phyloP scores from a whole-genome alignment of 2,888 invertebrate genomes.

The Drosophila sordidula region DNA sequence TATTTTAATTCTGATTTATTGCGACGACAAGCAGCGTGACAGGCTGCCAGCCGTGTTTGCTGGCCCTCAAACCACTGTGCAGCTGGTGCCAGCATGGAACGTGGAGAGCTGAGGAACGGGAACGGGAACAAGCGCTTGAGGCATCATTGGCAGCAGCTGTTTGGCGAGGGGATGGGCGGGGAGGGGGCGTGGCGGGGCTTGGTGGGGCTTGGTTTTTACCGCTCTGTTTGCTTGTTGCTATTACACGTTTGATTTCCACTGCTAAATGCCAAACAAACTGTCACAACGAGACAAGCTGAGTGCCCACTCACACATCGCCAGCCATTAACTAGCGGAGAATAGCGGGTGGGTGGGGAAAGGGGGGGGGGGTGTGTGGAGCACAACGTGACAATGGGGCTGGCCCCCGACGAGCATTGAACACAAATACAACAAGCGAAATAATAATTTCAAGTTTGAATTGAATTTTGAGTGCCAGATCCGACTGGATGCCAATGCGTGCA shows the following conservation, averaged over 20 bases:
- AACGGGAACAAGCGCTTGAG: slow-evolving; percentile 20
- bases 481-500: slow-evolving; percentile 67
- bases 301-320: slow-evolving; percentile 44
- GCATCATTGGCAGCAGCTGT: slow-evolving; percentile 45
- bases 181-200: not conserved
- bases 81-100: slow-evolving; percentile 9
- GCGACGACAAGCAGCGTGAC: not conserved
- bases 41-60: not conserved
- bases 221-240: slow-evolving; percentile 69
- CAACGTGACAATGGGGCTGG: slow-evolving; percentile 48
- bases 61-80: slow-evolving; percentile 29
- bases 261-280: slow-evolving; percentile 74
- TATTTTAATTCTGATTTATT: slow-evolving; percentile 1
- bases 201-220: slow-evolving; percentile 15
- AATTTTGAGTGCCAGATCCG: slow-evolving; percentile 62
- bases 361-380: not conserved
- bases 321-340: slow-evolving; percentile 1
- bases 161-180: not conserved
- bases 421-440: slow-evolving; percentile 71
- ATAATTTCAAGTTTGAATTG: slow-evolving; percentile 76
- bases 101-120: not conserved
- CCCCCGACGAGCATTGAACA: slow-evolving; percentile 26
- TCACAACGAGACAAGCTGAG: slow-evolving; percentile 65
- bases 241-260: slow-evolving; percentile 75
- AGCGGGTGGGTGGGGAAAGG: not conserved